Evolutionary conservation across 2,888 invertebrate genomes (phyloP), one percentile per base, ranked within the genome.

Genomic region (Monochamus alternatus): DNA sequence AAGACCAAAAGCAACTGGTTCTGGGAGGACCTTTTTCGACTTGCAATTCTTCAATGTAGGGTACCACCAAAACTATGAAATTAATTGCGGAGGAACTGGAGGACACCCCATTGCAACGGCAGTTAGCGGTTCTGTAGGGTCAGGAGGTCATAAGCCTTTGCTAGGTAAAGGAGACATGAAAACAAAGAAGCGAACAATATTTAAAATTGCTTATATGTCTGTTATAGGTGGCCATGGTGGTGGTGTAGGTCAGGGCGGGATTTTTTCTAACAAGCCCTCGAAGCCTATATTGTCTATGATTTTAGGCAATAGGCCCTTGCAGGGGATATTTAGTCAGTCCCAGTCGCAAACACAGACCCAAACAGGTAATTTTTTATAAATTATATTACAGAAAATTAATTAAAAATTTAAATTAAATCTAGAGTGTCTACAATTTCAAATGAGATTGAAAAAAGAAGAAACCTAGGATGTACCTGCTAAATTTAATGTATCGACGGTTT

Each of bases 1-100:
- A 31, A 77, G 73, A 72, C 79, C 79, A 8, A 82, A 79, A 70
- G 68, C 68, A 8, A 75, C 81, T 62, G 82, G 73, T 7, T 72
- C 77, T 3, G 86, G 85, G 5, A 78, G 85, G 52, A 85, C 85
- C 2, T 86, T 86, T 68, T 79, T 86, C 12, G 86, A 86, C 65
- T 77, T 84, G 5, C 82, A 83, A 70, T 82, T 82, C 52, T 55
- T 83, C 22, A 84, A 86, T 70, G 79, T 86, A 4, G 84, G 82
- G 69, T 82, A 85, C 73, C 84, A 85, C 76, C 82, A 86, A 70
- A 81, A 84, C 51, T 82, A 84, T 73, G 85, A 85, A 67, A 82
- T 85, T 47, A 81, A 85, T 62, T 85, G 86, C 1, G 81, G 82
- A 5, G 63, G 71, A 5, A 22, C 14, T 10, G 51, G 31, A 8